A percentile compares a stretch with the other conserved stretches of the same genome.
phyloP scores from a whole-genome alignment of 2,888 invertebrate genomes.

The Ptychoptera albimana region DNA sequence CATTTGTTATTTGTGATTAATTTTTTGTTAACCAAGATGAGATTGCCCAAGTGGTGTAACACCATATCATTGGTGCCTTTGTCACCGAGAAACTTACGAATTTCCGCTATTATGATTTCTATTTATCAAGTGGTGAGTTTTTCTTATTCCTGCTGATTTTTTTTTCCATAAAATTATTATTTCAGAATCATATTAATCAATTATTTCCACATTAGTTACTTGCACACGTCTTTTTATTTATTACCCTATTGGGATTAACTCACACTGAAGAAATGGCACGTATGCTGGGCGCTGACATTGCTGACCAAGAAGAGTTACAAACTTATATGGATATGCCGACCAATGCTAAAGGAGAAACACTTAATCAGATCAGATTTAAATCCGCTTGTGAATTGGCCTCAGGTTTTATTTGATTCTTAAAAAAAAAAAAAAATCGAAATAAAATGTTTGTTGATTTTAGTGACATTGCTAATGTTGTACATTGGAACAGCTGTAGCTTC shows the following conservation, averaged over 20 bases:
- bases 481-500: slow-evolving; percentile 18
- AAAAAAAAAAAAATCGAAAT: not conserved
- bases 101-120: slow-evolving; percentile 26
- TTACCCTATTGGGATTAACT: slow-evolving; percentile 25
- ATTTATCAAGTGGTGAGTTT: slow-evolving; percentile 28
- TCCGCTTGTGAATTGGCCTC: slow-evolving; percentile 24
- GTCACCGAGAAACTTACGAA: slow-evolving; percentile 25
- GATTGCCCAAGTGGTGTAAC: not conserved
- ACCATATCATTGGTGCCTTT: slow-evolving; percentile 6
- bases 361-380: slow-evolving; percentile 23
- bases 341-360: slow-evolving; percentile 15
- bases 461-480: slow-evolving; percentile 23
- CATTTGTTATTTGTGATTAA: too few species aligned
- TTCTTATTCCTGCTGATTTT: not conserved
- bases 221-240: slow-evolving; percentile 25
- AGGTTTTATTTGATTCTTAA: not conserved
- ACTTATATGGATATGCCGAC: slow-evolving; percentile 22
- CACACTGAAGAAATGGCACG: slow-evolving; percentile 29
- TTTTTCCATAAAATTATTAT: not conserved
- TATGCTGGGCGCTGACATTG: slow-evolving; percentile 25
- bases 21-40: too few species aligned
- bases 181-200: not conserved
- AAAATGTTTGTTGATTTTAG: slow-evolving; percentile 3
- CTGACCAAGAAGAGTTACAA: slow-evolving; percentile 27
- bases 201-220: slow-evolving; percentile 18